Conservation (phyloP, 2,113 vertebrate genomes). For the Labrus mixtus region DNA sequence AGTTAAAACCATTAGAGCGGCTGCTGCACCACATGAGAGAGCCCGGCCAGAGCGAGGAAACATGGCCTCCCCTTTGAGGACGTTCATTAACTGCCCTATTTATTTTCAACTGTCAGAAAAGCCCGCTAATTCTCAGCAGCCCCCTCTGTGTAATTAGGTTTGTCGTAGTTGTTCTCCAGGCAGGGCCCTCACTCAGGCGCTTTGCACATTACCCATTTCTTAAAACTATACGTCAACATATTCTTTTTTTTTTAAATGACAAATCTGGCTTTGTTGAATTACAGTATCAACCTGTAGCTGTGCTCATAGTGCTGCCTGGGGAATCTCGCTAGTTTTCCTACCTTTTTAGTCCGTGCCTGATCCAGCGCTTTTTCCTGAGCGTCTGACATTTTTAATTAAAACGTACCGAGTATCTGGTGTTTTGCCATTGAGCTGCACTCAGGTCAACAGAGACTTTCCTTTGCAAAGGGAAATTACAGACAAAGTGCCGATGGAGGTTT, state of each 20-base stretch:
- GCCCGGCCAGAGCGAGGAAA: conserved; percentile 49
- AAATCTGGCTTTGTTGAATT: conserved; percentile 41
- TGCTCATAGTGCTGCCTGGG: conserved; percentile 23
- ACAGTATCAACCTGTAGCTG: conserved; percentile 40
- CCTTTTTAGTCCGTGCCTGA: conserved; percentile 33
- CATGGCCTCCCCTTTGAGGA: conserved; percentile 69
- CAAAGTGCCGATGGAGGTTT: conserved; percentile 36
- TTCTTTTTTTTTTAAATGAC: conserved; percentile 28
- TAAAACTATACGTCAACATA: conserved; percentile 62
- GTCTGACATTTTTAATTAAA: conserved; percentile 77
- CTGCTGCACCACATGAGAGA: conserved; percentile 60
- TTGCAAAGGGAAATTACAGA: conserved; percentile 67
- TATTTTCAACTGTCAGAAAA: conserved; percentile 84
- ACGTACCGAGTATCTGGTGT: conserved; percentile 61
- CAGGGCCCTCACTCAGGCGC: conserved; percentile 32
- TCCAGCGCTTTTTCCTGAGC: conserved; percentile 15
- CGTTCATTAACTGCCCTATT: conserved; percentile 82
- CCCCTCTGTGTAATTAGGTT: conserved; percentile 61
- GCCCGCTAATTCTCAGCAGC: conserved; percentile 70
- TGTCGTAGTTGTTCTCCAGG: conserved; percentile 53
- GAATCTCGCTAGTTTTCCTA: conserved; percentile 19
- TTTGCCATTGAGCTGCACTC: conserved; percentile 49
- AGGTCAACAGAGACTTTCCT: conserved; percentile 47
- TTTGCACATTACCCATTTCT: conserved; percentile 33
- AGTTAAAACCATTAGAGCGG: conserved; percentile 81